Conservation (phyloP, 2,797 vertebrate genomes). For the Enteromius radiatus region DNA sequence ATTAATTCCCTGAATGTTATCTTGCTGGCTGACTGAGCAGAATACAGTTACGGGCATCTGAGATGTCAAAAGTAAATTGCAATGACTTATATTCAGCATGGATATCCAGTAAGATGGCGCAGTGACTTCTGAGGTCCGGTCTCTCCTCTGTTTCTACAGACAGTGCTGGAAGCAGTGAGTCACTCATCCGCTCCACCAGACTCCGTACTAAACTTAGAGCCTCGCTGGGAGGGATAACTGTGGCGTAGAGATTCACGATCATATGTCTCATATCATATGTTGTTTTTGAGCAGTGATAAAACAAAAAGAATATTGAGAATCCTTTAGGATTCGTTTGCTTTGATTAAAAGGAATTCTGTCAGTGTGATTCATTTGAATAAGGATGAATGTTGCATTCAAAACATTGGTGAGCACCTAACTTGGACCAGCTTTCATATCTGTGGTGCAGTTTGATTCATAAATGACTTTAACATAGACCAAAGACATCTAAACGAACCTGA, state of each 20-base stretch:
- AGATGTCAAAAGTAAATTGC: constrained; percentile 4
- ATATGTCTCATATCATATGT: neutral
- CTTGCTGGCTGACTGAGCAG: constrained; percentile 11
- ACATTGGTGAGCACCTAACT: neutral
- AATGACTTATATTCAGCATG: neutral
- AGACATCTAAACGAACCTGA: neutral
- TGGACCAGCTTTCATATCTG: neutral
- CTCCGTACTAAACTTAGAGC: constrained; percentile 43
- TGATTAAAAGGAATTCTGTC: neutral
- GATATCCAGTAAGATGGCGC: constrained; percentile 36
- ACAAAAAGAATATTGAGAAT: neutral
- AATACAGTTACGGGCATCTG: neutral
- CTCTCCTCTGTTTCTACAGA: constrained; percentile 4
- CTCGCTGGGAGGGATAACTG: constrained; percentile 13
- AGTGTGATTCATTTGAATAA: neutral
- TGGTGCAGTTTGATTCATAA: neutral
- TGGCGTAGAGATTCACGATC: neutral
- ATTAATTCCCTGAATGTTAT: constrained; percentile 7
- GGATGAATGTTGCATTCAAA: neutral
- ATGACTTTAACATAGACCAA: neutral
- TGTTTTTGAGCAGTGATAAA: neutral
- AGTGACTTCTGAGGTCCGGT: constrained; percentile 31
- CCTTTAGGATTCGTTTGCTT: neutral
- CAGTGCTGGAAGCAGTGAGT: constrained; percentile 41
- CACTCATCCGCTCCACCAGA: constrained; percentile 24